phyloP scores from a whole-genome alignment of 2,113 vertebrate genomes.

The Hippopotamus amphibius region DNA sequence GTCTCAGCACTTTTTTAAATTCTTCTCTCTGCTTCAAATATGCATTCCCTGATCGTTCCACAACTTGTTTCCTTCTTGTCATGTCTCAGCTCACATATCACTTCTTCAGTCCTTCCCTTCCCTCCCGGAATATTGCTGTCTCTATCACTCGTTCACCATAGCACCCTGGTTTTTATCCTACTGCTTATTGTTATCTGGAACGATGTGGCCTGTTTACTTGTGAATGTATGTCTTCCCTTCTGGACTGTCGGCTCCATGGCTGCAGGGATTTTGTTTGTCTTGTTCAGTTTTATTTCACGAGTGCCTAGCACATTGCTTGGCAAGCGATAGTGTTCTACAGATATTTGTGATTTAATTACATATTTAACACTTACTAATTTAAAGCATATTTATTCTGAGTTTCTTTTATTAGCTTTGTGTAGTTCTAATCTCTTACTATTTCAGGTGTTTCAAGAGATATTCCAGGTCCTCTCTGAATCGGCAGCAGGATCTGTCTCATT shows the following conservation, averaged over 20 bases:
- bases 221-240: background rate
- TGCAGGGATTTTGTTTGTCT: background rate
- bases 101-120: background rate
- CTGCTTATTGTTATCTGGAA: background rate
- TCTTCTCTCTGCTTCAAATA: background rate
- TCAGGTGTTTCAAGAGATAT: conserved; percentile 96
- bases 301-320: background rate
- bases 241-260: background rate
- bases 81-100: background rate
- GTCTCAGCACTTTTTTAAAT: background rate
- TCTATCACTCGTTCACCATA: background rate
- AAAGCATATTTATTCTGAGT: background rate
- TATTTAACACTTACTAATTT: background rate
- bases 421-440: conserved; percentile 60
- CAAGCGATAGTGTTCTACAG: background rate
- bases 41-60: background rate
- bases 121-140: background rate
- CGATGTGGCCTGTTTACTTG: background rate
- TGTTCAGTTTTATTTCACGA: conserved; percentile 31
- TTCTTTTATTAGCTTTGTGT: conserved; percentile 19
- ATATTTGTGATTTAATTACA: background rate
- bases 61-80: background rate
- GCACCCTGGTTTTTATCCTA: background rate
- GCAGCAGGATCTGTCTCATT: conserved; percentile 95
- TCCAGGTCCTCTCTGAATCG: conserved; percentile 95